Percentiles rank a stretch among this genome's conserved stretches.
Evolutionary conservation across 1,140 invertebrate genomes (phyloP).

Genomic region (Leptopilina clavipes): DNA sequence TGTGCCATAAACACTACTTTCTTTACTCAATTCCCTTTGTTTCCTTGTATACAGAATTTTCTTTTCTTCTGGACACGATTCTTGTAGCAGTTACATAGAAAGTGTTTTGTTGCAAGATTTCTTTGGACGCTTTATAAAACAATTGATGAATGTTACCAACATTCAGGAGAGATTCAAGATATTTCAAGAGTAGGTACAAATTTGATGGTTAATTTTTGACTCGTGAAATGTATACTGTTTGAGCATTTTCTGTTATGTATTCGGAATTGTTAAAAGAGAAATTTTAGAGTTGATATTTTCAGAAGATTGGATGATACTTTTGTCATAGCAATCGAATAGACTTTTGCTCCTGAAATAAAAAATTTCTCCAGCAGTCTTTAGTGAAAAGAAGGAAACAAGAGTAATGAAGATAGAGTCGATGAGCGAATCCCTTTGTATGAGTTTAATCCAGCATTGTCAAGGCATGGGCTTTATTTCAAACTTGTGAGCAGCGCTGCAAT

Average conservation of each 20-base stretch:
- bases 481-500: conserved; percentile 57
- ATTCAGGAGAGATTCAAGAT: too few relatives aligned
- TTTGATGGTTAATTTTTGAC: too few relatives aligned
- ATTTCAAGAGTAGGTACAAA: too few relatives aligned
- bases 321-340: neutral
- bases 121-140: too few relatives aligned
- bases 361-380: conserved; percentile 45
- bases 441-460: conserved; percentile 74
- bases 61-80: too few relatives aligned
- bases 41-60: neutral
- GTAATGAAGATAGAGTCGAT: conserved; percentile 45
- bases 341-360: conserved; percentile 2
- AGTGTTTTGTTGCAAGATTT: too few relatives aligned
- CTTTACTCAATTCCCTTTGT: too few relatives aligned
- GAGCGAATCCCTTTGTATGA: conserved; percentile 68
- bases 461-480: conserved; percentile 68
- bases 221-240: too few relatives aligned
- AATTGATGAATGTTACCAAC: too few relatives aligned
- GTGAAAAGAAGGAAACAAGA: conserved; percentile 46
- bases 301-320: neutral
- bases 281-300: conserved; percentile 45
- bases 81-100: too few relatives aligned
- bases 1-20: neutral
- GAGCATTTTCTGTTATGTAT: too few relatives aligned
- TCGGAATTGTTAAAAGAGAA: neutral